Evolutionary conservation across 2,888 invertebrate genomes (phyloP).

Genomic region (Nemotelus nigrinus): DNA sequence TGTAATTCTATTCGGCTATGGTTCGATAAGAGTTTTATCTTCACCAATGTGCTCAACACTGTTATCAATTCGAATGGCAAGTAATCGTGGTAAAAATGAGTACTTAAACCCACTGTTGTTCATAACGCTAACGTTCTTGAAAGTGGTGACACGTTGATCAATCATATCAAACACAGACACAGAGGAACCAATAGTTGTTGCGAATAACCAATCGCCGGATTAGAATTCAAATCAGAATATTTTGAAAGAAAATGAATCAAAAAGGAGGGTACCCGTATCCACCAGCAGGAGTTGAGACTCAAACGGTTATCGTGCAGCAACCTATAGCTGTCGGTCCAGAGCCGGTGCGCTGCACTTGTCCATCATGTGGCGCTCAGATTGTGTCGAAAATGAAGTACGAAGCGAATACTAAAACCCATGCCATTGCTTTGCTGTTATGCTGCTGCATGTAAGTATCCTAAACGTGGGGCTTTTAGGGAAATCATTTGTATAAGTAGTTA

Average conservation of each 20-base stretch:
- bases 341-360: conserved; percentile 65
- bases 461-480: not conserved
- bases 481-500: not conserved
- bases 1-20: no score
- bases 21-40: no score
- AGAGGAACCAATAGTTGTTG: no score
- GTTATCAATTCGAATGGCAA: no score
- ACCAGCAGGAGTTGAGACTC: conserved; percentile 11
- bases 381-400: conserved; percentile 64
- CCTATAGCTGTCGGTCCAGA: conserved; percentile 62
- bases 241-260: conserved; percentile 3
- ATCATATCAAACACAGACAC: no score
- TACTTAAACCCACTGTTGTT: no score
- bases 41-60: no score
- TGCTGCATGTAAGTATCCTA: conserved; percentile 55
- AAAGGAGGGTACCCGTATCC: conserved; percentile 8
- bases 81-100: no score
- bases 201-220: no score
- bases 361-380: conserved; percentile 65
- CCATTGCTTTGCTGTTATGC: conserved; percentile 68
- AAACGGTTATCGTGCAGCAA: conserved; percentile 22
- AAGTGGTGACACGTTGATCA: no score
- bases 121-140: no score
- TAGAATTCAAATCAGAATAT: no score
- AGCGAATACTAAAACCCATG: conserved; percentile 67